Percentiles rank a stretch among this genome's conserved stretches.
phyloP scores from a whole-genome alignment of 2,797 vertebrate species.

The Nannoperca obscura region DNA sequence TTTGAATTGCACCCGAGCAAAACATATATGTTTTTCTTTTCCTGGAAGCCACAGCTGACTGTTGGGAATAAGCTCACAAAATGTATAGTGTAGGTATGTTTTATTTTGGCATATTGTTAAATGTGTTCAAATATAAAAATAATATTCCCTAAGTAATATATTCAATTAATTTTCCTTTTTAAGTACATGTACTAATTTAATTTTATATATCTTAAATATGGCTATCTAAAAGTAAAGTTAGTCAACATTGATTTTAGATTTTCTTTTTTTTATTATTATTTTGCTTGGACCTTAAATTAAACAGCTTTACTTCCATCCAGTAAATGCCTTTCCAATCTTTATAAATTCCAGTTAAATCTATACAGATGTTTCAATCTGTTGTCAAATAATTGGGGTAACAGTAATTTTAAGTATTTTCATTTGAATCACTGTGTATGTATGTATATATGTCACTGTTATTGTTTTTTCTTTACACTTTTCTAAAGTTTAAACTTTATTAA shows the following conservation, averaged over 20 bases:
- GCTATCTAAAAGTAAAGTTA: neutral
- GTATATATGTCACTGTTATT: neutral
- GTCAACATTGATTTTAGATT: neutral
- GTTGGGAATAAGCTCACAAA: constrained; percentile 6
- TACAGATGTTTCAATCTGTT: neutral
- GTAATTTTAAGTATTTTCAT: neutral
- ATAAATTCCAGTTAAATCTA: neutral
- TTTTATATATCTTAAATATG: neutral
- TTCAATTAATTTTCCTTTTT: neutral
- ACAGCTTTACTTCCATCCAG: neutral
- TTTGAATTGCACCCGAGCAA: constrained; percentile 76
- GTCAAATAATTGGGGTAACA: neutral
- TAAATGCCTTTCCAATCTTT: neutral
- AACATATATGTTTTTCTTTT: constrained; percentile 45
- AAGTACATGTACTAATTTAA: neutral
- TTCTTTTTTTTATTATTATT: neutral
- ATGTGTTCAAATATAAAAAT: constrained; percentile 1
- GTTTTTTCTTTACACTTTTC: neutral
- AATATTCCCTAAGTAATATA: neutral
- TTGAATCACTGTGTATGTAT: neutral
- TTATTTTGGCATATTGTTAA: constrained; percentile 8
- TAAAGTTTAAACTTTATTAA: neutral
- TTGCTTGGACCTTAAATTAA: neutral
- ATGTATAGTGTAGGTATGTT: constrained; percentile 13
- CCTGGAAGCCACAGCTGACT: constrained; percentile 73